Conservation (phyloP, 1,140 invertebrate genomes). For the Pogonomyrmex californicus region DNA sequence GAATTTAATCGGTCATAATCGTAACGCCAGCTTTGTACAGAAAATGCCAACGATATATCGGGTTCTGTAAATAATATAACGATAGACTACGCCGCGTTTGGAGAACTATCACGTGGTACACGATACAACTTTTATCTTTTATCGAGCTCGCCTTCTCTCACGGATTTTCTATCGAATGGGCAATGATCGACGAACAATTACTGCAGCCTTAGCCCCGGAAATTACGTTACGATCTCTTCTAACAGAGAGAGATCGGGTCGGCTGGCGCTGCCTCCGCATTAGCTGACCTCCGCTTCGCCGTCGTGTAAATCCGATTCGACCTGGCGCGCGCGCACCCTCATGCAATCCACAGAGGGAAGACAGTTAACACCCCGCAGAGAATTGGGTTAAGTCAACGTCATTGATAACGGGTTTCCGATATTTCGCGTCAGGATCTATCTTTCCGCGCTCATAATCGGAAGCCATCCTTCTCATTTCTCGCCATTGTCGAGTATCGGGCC, state of each 20-base stretch:
- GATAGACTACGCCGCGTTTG: background rate
- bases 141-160: background rate
- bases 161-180: constrained; percentile 23
- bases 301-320: constrained; percentile 70
- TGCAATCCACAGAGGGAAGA: constrained; percentile 54
- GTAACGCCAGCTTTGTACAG: background rate
- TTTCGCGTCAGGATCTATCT: constrained; percentile 71
- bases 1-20: background rate
- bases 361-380: constrained; percentile 70
- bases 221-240: constrained; percentile 68
- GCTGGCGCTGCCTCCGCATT: constrained; percentile 67
- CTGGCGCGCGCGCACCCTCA: constrained; percentile 62
- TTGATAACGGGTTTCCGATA: constrained; percentile 71
- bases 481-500: constrained; percentile 7
- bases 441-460: background rate
- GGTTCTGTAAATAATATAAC: constrained; percentile 9
- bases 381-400: constrained; percentile 79
- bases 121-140: constrained; percentile 18
- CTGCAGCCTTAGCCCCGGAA: constrained; percentile 63
- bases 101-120: background rate
- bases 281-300: constrained; percentile 67
- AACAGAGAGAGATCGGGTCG: constrained; percentile 68
- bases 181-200: constrained; percentile 70
- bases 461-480: background rate
- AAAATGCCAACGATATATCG: background rate